Percentiles rank a stretch among this genome's conserved stretches.
Evolutionary conservation across 2,797 vertebrate species (phyloP).

Genomic region (Sparidentex hasta): DNA sequence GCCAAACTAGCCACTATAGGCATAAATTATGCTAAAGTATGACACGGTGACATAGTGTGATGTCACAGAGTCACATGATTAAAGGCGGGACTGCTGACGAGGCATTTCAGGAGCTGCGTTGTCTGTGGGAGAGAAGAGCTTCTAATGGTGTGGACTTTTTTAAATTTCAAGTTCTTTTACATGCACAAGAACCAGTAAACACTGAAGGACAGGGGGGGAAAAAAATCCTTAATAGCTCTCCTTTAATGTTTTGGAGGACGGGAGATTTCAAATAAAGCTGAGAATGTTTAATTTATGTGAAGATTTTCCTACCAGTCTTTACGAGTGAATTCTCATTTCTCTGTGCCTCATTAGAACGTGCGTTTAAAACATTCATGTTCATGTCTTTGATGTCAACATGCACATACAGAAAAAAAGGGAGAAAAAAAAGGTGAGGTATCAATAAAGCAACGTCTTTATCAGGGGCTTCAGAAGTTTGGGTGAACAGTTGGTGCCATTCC

Average conservation of each 20-base stretch:
- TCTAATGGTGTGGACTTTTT: no score
- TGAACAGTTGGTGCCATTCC: conserved; percentile 58
- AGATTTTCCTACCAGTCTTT: conserved; percentile 13
- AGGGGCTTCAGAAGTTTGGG: conserved; percentile 24
- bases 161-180: no score
- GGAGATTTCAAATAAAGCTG: not conserved
- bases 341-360: conserved; percentile 38
- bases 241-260: conserved; percentile 7
- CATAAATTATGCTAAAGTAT: no score
- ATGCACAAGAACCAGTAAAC: no score
- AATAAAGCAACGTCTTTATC: conserved; percentile 7
- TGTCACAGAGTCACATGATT: no score
- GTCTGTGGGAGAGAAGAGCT: no score
- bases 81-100: no score
- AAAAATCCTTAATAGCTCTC: no score
- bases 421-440: conserved; percentile 20
- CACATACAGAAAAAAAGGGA: conserved; percentile 47
- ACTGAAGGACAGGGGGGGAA: no score
- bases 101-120: no score
- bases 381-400: conserved; percentile 62
- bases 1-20: no score
- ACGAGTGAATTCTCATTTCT: conserved; percentile 11
- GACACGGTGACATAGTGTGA: no score
- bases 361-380: conserved; percentile 45
- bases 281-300: not conserved